Evolutionary conservation across 2,797 vertebrate species (phyloP).

Genomic region (Centropyge bicolor): DNA sequence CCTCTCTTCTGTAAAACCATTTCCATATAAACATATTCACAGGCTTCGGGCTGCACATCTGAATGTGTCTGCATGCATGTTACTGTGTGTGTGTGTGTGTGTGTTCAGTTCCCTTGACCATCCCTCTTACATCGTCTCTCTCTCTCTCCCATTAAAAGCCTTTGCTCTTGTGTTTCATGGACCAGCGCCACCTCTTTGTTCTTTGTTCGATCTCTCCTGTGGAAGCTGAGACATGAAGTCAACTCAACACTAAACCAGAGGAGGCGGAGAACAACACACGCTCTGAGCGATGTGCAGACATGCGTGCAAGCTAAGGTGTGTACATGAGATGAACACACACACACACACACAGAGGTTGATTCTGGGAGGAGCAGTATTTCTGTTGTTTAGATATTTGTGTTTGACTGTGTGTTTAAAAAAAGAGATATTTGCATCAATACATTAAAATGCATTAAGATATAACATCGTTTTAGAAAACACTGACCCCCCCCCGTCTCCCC

Average conservation of each 20-base stretch:
- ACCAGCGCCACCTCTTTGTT: slow-evolving; percentile 45
- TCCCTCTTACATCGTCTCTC: neutral
- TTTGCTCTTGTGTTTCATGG: slow-evolving; percentile 33
- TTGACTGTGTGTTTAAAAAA: neutral
- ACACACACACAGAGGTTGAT: neutral
- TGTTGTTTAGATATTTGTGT: neutral
- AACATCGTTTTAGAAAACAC: neutral
- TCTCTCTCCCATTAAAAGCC: slow-evolving; percentile 11
- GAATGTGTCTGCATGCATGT: neutral
- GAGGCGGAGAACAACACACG: slow-evolving; percentile 24
- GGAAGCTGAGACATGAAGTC: slow-evolving; percentile 30
- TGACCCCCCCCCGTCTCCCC: neutral
- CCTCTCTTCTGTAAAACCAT: neutral
- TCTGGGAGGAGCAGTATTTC: neutral
- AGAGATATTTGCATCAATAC: neutral
- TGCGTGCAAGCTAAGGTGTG: slow-evolving; percentile 29
- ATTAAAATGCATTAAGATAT: neutral
- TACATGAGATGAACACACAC: slow-evolving; percentile 25
- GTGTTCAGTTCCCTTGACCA: neutral
- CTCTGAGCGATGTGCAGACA: slow-evolving; percentile 23
- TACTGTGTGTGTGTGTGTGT: neutral
- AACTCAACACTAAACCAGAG: slow-evolving; percentile 38
- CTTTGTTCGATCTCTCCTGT: slow-evolving; percentile 29
- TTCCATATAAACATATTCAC: slow-evolving; percentile 10
- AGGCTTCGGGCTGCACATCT: neutral